Evolutionary conservation across 2,888 invertebrate genomes (phyloP).

Genomic region (Lycophotia porphyrea): DNA sequence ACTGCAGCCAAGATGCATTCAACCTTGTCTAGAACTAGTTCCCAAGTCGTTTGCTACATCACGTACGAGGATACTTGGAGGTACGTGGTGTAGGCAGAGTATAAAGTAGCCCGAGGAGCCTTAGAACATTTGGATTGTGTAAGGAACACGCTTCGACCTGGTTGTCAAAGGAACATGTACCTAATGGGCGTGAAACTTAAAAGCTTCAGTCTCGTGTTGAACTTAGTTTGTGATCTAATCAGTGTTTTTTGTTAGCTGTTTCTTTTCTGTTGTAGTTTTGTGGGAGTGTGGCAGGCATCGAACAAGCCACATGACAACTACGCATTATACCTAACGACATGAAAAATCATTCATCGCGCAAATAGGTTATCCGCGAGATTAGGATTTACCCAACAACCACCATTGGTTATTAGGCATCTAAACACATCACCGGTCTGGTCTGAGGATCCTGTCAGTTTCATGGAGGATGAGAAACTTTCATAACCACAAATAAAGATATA

Average conservation of each 20-base stretch:
- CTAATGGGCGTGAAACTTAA: slow-evolving; percentile 33
- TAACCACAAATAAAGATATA: too few relatives aligned
- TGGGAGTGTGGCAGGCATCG: background rate
- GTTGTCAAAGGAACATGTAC: slow-evolving; percentile 44
- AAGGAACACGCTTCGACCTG: slow-evolving; percentile 35
- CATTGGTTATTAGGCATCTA: background rate
- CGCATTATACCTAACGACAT: background rate
- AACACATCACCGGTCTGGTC: background rate
- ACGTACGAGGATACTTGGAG: slow-evolving; percentile 55
- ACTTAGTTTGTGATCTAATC: slow-evolving; percentile 14
- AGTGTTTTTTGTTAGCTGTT: background rate
- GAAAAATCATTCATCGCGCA: background rate
- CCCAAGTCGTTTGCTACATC: slow-evolving; percentile 50
- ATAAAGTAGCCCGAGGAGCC: slow-evolving; percentile 50
- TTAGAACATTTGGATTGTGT: slow-evolving; percentile 45
- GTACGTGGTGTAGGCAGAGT: slow-evolving; percentile 55
- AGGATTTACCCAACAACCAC: background rate
- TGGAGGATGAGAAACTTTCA: background rate
- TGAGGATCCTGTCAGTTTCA: background rate
- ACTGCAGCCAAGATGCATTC: slow-evolving; percentile 35
- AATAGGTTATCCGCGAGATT: background rate
- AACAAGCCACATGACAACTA: background rate
- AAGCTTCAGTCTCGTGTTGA: background rate
- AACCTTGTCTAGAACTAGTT: slow-evolving; percentile 35
- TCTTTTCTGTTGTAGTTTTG: background rate